These are phyloP conservation scores for Orestias chungarensis DNA, from an alignment of 2,797 vertebrate species.

Conservation along the genomic window DNA sequence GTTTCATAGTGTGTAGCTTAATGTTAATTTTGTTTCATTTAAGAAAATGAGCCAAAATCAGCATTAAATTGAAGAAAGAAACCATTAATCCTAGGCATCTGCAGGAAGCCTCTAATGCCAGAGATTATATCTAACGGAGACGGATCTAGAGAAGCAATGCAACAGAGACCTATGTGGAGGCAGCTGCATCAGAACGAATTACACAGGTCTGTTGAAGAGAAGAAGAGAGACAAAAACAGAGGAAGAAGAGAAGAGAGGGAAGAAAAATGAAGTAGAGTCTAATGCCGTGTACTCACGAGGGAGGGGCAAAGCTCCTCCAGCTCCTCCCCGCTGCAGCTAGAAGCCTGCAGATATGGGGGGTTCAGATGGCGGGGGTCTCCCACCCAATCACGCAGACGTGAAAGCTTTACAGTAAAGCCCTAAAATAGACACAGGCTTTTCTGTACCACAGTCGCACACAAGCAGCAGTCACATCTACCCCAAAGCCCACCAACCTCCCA, in stretches of 20 bases:
- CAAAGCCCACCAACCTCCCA: slow-evolving; percentile 49
- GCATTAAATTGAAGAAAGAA: slow-evolving; percentile 25
- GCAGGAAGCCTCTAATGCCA: slow-evolving; percentile 46
- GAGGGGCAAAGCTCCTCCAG: slow-evolving; percentile 97
- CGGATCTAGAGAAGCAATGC: slow-evolving; percentile 58
- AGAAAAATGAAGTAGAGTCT: slow-evolving; percentile 82
- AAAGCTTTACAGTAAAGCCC: slow-evolving; percentile 99
- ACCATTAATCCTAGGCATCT: slow-evolving; percentile 47
- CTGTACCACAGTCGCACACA: slow-evolving; percentile 99
- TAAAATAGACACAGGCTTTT: slow-evolving; percentile 99
- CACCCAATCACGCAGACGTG: slow-evolving; percentile 98
- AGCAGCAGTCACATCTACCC: slow-evolving; percentile 91
- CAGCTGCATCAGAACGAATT: slow-evolving; percentile 68
- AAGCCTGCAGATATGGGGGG: slow-evolving; percentile 99
- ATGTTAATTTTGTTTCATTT: slow-evolving; percentile 31
- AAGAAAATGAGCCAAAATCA: slow-evolving; percentile 34
- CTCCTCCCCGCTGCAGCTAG: slow-evolving; percentile 99
- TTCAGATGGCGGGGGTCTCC: slow-evolving; percentile 97
- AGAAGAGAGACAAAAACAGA: slow-evolving; percentile 48
- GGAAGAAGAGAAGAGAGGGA: slow-evolving; percentile 62
- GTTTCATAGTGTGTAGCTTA: slow-evolving; percentile 12
- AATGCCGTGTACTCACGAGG: slow-evolving; percentile 98
- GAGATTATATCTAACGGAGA: slow-evolving; percentile 46
- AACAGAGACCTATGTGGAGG: slow-evolving; percentile 70
- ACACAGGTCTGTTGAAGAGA: slow-evolving; percentile 73